Percentiles rank a stretch among this genome's conserved stretches.
Evolutionary conservation across 2,797 vertebrate genomes (phyloP).

Genomic region (Chromis chromis): DNA sequence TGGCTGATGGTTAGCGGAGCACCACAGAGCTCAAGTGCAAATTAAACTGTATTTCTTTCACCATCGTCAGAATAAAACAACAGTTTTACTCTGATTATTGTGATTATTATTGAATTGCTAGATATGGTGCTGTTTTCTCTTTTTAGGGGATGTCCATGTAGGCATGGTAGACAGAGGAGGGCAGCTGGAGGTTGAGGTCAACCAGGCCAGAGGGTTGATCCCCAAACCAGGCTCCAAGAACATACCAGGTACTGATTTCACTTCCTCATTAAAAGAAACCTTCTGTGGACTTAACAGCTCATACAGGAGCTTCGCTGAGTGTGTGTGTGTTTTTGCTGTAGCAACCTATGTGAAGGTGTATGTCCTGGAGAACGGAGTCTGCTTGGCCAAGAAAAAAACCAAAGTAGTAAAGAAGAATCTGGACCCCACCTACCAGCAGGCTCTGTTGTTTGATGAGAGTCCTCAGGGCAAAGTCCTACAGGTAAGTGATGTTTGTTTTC

Average conservation of each 20-base stretch:
- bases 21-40: neutral
- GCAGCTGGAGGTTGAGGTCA: slow-evolving; percentile 96
- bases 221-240: slow-evolving; percentile 94
- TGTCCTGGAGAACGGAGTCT: slow-evolving; percentile 93
- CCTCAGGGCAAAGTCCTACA: slow-evolving; percentile 97
- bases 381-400: slow-evolving; percentile 98
- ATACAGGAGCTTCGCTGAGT: neutral
- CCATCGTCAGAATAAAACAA: too few relatives aligned
- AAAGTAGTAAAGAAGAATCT: slow-evolving; percentile 94
- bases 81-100: neutral
- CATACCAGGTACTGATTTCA: slow-evolving; percentile 88
- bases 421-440: slow-evolving; percentile 95
- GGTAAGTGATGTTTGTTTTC: slow-evolving; percentile 70
- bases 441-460: slow-evolving; percentile 95
- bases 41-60: neutral
- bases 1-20: neutral
- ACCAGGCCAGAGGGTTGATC: slow-evolving; percentile 92
- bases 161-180: slow-evolving; percentile 92
- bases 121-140: slow-evolving; percentile 10
- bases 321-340: slow-evolving; percentile 56
- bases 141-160: slow-evolving; percentile 92
- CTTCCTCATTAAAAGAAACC: neutral
- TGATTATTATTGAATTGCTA: neutral
- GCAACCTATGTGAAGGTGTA: slow-evolving; percentile 98
- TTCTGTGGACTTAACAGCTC: neutral